Base-by-base conservation (phyloP, 2,113 vertebrate species). In the Phaethon lepturus region DNA sequence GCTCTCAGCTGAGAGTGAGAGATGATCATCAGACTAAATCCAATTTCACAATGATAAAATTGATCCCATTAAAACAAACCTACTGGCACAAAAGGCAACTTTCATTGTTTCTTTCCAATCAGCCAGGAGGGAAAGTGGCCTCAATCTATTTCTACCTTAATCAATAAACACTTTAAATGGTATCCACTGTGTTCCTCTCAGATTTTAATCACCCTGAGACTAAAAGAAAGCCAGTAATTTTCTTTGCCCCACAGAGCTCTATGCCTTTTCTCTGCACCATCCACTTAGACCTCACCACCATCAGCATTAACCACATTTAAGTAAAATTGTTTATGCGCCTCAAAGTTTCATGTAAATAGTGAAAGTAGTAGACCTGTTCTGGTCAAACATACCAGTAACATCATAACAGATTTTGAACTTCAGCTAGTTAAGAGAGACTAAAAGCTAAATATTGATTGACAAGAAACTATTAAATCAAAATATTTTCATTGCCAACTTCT, bases 31-130 rank as follows among this genome's bases (percentile, higher is more conserved):
- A 90, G 97, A 84, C 33, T 62, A n/a, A 95, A 96, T 79, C 72
- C 72, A 86, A 92, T 90, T 95, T 90, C 74, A 67, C 74, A 83
- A 76, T 42, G 68, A 94, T 67, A 95, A 93, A 91, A 88, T 64
- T 87, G 82, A 94, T 93, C 71, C 71, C 56, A 76, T 95, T 96
- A 97, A 96, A 97, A 95, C 75, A 93, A 93, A 93, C 23, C 40
- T 76, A 49, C 62, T 78, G 72, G 79, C 52, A 93, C 49, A 74
- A 88, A 92, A 79, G 47, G 18, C 63, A 90, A n/a, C 44, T 76
- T 79, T 18, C n/a, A 63, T 53, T 95, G 75, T 40, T 73, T 87
- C 47, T 68, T 88, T 91, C 47, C 63, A 86, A 49, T 49, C 88
- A 92, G 52, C 49, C 85, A 76, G 50, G 26, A 86, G 45, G 25